phyloP scores from a whole-genome alignment of 1,140 invertebrate species.

The Drosophila busckii region DNA sequence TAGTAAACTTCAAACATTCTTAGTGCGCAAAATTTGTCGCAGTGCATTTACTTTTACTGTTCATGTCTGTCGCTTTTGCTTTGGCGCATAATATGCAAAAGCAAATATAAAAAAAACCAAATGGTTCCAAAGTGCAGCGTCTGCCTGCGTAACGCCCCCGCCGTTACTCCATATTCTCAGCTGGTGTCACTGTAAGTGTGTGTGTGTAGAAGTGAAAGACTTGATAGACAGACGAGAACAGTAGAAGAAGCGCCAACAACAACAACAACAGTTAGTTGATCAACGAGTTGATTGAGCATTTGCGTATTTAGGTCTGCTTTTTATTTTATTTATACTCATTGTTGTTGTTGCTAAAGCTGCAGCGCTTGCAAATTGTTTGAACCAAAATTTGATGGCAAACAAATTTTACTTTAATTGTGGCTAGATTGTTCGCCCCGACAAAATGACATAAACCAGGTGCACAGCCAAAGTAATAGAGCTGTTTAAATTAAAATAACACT shows the following conservation, averaged over 20 bases:
- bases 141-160: conserved; percentile 34
- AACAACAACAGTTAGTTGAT: conserved; percentile 3
- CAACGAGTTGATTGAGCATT: conserved; percentile 25
- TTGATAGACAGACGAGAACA: background rate
- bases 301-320: conserved; percentile 53
- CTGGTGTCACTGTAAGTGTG: too few relatives aligned
- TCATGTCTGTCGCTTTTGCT: background rate
- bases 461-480: conserved; percentile 20
- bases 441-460: conserved; percentile 45
- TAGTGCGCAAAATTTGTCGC: background rate
- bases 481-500: conserved; percentile 6
- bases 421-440: conserved; percentile 14
- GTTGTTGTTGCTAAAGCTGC: background rate
- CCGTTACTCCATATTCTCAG: conserved; percentile 12
- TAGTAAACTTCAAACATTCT: background rate
- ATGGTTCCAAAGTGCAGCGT: conserved; percentile 58
- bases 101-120: too few relatives aligned
- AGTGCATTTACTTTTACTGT: conserved; percentile 9
- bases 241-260: conserved; percentile 9
- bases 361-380: too few relatives aligned
- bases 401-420: too few relatives aligned
- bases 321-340: conserved; percentile 17
- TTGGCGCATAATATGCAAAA: too few relatives aligned
- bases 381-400: too few relatives aligned
- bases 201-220: conserved; percentile 46